Percentiles rank a stretch among this genome's conserved stretches.
These are phyloP conservation scores for Anastrepha obliqua DNA, from an alignment of 1,140 invertebrate species.

Conservation along the genomic window DNA sequence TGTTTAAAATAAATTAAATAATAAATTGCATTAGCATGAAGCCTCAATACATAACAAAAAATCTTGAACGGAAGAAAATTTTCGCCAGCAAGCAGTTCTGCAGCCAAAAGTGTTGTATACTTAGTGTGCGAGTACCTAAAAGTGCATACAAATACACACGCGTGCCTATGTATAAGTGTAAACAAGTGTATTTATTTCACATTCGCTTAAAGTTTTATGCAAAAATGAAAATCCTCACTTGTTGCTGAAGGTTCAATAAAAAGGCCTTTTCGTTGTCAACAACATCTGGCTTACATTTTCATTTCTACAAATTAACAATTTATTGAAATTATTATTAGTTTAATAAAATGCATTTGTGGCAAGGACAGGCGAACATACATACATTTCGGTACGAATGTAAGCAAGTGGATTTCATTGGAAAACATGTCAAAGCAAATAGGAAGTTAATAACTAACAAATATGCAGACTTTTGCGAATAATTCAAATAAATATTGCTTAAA, in stretches of 20 bases:
- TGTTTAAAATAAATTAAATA: too few species aligned
- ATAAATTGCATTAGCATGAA: too few species aligned
- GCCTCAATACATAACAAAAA: too few species aligned
- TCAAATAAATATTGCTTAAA: constrained; percentile 23
- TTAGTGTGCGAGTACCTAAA: neutral
- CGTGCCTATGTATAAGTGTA: neutral
- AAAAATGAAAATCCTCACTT: neutral
- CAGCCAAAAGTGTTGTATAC: too few species aligned
- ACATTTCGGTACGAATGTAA: neutral
- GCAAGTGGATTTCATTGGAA: neutral
- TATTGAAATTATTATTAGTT: neutral
- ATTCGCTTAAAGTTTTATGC: neutral
- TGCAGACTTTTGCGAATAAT: neutral
- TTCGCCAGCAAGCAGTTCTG: too few species aligned
- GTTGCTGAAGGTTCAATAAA: neutral
- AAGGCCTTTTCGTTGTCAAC: neutral
- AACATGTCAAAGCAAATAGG: constrained; percentile 25
- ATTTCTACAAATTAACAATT: neutral
- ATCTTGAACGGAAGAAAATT: too few species aligned
- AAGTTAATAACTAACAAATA: neutral
- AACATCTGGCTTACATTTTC: neutral
- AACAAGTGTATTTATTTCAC: neutral
- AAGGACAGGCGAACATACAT: neutral
- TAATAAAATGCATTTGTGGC: neutral
- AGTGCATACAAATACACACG: neutral